Evolutionary conservation across 2,113 vertebrate species (phyloP), one percentile per base, ranked within the genome.

Genomic region (Chauna torquata): DNA sequence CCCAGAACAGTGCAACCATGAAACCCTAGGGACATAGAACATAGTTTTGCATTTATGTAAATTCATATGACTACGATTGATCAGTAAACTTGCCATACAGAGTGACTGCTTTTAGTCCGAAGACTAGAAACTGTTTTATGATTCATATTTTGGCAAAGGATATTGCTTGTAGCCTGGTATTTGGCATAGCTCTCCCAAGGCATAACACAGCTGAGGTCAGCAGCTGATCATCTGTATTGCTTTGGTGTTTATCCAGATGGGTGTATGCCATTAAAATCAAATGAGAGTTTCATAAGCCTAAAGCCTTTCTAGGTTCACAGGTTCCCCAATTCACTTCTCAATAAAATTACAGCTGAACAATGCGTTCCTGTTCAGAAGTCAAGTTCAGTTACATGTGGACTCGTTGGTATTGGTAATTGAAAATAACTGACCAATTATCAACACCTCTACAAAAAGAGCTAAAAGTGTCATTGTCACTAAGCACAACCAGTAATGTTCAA

Each of bases 61-160:
- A 54, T 42, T 64, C 49, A 47, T 50, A 62, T 32, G 58, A 17
- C 32, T 74, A 1, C 38, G 65, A 57, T 14, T 4, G 1, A 44
- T 57, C 27, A 11, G 28, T 47, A 34, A 16, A 71, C 30, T 38
- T 66, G 40, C 28, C n/a, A 45, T 42, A 36, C 36, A 58, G 9
- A 71, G 61, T 4, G 20, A 34, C 17, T 80, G 19, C 12, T 11
- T 77, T 77, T 77, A 68, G 62, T 76, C 32, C 54, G 47, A 76
- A 80, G 11, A 76, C 15, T 64, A 27, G 72, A 49, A 72, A 27
- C 20, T 68, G 77, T 55, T 82, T 52, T 36, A 54, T 64, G 30
- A 70, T 88, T 90, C 17, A n/a, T 82, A 27, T 94, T 92, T 87
- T 92, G 82, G 55, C 45, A 84, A 78, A 70, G 45, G 34, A 15